Evolutionary conservation across 2,113 vertebrate genomes (phyloP), one percentile per base, ranked within the genome.

Genomic region (Oncorhynchus gorbuscha): DNA sequence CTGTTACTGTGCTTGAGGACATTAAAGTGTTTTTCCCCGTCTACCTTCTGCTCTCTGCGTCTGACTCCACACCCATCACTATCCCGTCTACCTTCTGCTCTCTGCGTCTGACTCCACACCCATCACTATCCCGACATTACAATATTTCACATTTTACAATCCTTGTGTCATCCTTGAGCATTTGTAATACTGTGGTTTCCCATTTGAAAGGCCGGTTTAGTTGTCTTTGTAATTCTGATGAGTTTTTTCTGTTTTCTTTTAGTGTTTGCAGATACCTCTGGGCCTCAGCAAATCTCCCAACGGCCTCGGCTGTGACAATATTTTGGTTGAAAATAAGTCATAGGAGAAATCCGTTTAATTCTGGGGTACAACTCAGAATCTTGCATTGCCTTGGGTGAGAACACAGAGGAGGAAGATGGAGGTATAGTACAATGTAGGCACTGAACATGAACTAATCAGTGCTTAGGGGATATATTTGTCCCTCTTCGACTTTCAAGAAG

Each of bases 371-470:
- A 72, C 83, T 87, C 75, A 72, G 81, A 91, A 86, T 87, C 76
- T 45, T 74, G 22, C 75, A 83, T 89, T 83, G 90, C 87, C 87
- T 85, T 84, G 71, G 90, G 89, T 92, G 76, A 88, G 76, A 85
- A 84, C 81, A 85, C 61, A 61, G 79, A 85, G 80, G 75, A 88
- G 83, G 87, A 86, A 88, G 79, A 71, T 83, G 79, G 73, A 84
- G 73, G 83, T 83, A 67, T 45, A 26, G 64, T 55, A 85, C 83
- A 88, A 86, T 79, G 78, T 89, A 90, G 81, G 84, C 84, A 55
- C 84, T 89, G 86, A 90, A 86, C 89, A 88, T 86, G 87, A 90
- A 92, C 90, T 91, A 90, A 91, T 91, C 85, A 90, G 88, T 79
- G 87, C 82, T 85, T 84, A 71, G 87, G 89, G 89, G 90, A 86